These are phyloP conservation scores for Spilosoma lubricipeda DNA, from an alignment of 2,888 invertebrate genomes.

Conservation along the genomic window DNA sequence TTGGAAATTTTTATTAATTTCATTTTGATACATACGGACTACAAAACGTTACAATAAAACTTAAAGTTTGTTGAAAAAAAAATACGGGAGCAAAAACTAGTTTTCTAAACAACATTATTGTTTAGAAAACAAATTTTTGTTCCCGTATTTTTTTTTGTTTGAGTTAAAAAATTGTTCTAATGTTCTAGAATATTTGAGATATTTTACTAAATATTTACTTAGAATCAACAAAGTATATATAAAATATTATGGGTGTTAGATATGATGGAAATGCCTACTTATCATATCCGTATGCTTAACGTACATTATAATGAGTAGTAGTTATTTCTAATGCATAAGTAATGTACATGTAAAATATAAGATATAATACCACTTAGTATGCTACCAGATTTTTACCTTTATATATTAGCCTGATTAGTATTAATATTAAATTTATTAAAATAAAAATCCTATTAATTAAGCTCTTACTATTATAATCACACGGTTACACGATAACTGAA, in stretches of 20 bases:
- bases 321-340: background rate
- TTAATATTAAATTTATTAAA: background rate
- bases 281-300: background rate
- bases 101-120: background rate
- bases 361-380: no score
- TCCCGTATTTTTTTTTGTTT: no score
- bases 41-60: background rate
- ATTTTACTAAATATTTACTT: background rate
- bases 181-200: background rate
- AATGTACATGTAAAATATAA: no score
- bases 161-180: background rate
- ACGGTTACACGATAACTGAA: background rate
- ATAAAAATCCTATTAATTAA: background rate
- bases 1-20: conserved; percentile 25
- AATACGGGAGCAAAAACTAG: background rate
- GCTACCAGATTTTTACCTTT: no score
- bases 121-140: no score
- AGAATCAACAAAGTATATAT: background rate
- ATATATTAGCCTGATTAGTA: no score
- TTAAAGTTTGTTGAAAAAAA: no score
- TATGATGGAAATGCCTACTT: background rate
- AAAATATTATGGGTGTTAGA: no score
- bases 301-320: background rate
- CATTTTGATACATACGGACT: background rate
- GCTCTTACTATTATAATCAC: background rate